These are phyloP conservation scores for Rana temporaria DNA, from an alignment of 2,113 vertebrate genomes.

Conservation along the genomic window DNA sequence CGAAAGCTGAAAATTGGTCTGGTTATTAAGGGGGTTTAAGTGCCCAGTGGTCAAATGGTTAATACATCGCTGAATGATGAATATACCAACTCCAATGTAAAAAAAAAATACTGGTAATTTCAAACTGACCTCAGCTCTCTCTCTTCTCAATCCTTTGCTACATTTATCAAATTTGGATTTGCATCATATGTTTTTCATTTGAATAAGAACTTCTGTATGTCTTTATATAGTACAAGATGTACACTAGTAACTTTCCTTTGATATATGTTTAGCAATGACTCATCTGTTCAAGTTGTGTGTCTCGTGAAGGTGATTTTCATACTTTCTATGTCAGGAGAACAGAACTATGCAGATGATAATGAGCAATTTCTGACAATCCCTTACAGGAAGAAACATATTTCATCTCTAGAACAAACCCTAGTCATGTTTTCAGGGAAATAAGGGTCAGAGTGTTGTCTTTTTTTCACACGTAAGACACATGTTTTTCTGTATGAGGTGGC, in stretches of 20 bases:
- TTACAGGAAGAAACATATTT: constrained; percentile 1
- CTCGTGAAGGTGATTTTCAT: constrained; percentile 9
- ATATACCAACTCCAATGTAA: too few relatives aligned
- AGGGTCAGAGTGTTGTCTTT: not conserved
- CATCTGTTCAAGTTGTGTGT: too few relatives aligned
- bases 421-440: not conserved
- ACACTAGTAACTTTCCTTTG: not conserved
- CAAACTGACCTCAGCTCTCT: too few relatives aligned
- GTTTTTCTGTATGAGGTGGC: constrained; percentile 3
- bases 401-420: not conserved
- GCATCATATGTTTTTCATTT: too few relatives aligned
- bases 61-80: too few relatives aligned
- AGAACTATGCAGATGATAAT: not conserved
- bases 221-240: not conserved
- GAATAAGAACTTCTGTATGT: not conserved
- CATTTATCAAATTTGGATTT: too few relatives aligned
- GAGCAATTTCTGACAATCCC: constrained; percentile 13
- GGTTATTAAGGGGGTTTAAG: too few relatives aligned
- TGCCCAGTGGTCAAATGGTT: too few relatives aligned
- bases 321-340: not conserved
- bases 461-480: constrained; percentile 8
- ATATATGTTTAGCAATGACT: not conserved
- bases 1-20: too few relatives aligned
- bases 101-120: too few relatives aligned
- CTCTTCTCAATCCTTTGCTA: too few relatives aligned